Conservation (phyloP, 2,888 invertebrate species). For the Scaptomyza parva region DNA sequence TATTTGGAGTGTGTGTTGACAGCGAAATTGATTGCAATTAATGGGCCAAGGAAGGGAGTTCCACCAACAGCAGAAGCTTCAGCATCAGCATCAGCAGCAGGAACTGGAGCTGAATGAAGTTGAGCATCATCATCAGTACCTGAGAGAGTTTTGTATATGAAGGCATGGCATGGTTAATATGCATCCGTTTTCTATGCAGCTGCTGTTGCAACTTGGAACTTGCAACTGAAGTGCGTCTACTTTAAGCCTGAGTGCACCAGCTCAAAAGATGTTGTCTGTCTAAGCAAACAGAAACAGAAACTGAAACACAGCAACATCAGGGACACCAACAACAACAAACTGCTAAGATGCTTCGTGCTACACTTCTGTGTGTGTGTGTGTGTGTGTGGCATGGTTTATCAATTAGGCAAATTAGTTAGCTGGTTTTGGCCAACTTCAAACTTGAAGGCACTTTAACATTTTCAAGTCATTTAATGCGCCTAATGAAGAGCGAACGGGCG, state of each 20-base stretch:
- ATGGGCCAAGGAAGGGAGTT: constrained; percentile 37
- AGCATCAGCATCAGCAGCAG: background rate
- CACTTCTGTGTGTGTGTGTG: constrained; percentile 3
- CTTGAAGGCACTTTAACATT: constrained; percentile 15
- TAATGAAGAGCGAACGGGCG: constrained; percentile 32
- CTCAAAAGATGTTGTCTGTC: constrained; percentile 71
- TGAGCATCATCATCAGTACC: constrained; percentile 1
- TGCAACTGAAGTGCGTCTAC: constrained; percentile 59
- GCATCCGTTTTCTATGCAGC: constrained; percentile 16
- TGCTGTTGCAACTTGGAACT: constrained; percentile 1
- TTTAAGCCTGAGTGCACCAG: constrained; percentile 61
- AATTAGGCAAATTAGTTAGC: constrained; percentile 77
- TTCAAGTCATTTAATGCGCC: constrained; percentile 41
- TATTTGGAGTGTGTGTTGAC: constrained; percentile 78
- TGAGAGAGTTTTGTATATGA: constrained; percentile 31
- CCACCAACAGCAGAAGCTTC: background rate
- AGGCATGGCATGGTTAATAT: constrained; percentile 29
- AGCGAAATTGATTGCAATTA: constrained; percentile 80
- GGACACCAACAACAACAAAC: background rate
- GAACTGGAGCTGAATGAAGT: constrained; percentile 23
- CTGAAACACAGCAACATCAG: too few species aligned
- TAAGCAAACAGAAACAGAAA: constrained; percentile 51
- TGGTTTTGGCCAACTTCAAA: constrained; percentile 23
- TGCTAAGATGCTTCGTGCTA: constrained; percentile 48
- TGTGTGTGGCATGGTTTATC: constrained; percentile 65